phyloP scores from a whole-genome alignment of 2,888 invertebrate species.

The Xanthorhoe designata region DNA sequence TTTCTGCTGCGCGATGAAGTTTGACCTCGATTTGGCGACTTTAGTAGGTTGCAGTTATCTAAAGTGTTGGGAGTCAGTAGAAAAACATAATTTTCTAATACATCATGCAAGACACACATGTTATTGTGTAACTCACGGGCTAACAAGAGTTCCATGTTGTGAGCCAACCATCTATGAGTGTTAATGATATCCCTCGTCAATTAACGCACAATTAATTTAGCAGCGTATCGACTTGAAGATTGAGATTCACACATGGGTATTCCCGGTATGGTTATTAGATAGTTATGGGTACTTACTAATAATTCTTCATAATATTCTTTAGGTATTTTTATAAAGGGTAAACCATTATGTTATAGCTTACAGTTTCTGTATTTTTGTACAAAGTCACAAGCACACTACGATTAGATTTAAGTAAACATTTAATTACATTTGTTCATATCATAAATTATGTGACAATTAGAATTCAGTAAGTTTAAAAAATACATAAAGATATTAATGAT shows the following conservation, averaged over 20 bases:
- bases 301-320: no score
- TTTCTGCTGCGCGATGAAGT: slow-evolving; percentile 54
- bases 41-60: slow-evolving; percentile 30
- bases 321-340: no score
- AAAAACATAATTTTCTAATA: slow-evolving; percentile 15
- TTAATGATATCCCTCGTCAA: slow-evolving; percentile 30
- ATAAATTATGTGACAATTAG: no score
- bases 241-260: slow-evolving; percentile 3
- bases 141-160: slow-evolving; percentile 16
- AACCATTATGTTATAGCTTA: no score
- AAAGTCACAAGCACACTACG: no score
- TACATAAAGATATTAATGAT: no score
- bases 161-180: slow-evolving; percentile 15
- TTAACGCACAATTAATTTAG: slow-evolving; percentile 19
- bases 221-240: slow-evolving; percentile 3
- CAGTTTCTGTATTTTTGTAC: no score
- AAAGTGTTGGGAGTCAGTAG: slow-evolving; percentile 16
- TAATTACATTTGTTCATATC: no score
- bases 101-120: slow-evolving; percentile 16
- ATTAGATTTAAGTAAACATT: no score
- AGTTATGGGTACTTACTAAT: no score
- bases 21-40: slow-evolving; percentile 52
- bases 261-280: neutral
- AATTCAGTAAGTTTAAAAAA: no score
- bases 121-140: slow-evolving; percentile 14